phyloP scores from a whole-genome alignment of 2,888 invertebrate genomes.

The Noctua janthe region DNA sequence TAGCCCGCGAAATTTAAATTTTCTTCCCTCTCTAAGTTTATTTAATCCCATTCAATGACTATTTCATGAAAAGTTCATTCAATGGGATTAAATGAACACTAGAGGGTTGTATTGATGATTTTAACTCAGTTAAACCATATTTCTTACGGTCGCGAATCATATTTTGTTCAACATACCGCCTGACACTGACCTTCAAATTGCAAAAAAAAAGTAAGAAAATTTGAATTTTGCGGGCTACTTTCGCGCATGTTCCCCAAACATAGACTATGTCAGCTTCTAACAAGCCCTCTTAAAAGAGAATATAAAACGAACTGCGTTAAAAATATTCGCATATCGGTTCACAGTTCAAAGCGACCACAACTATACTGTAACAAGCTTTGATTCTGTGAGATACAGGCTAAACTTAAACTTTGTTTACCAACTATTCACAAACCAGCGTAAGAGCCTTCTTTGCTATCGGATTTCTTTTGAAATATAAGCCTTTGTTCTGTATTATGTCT shows the following conservation, averaged over 20 bases:
- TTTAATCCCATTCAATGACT: too few relatives aligned
- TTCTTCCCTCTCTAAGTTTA: too few relatives aligned
- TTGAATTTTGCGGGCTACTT: too few relatives aligned
- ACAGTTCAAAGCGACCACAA: slow-evolving; percentile 61
- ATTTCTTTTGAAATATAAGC: slow-evolving; percentile 51
- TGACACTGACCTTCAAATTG: too few relatives aligned
- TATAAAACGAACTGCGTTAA: slow-evolving; percentile 47
- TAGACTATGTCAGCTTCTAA: slow-evolving; percentile 11
- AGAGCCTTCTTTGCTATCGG: slow-evolving; percentile 31
- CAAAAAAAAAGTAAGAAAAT: too few relatives aligned
- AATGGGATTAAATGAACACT: too few relatives aligned
- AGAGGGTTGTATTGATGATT: not conserved
- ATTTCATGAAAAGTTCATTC: too few relatives aligned
- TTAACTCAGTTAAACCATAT: not conserved
- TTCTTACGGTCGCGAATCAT: not conserved
- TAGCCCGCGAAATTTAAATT: too few relatives aligned
- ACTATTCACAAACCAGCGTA: slow-evolving; percentile 46
- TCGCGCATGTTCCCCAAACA: not conserved
- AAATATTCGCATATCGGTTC: slow-evolving; percentile 53
- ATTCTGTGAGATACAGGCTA: slow-evolving; percentile 52
- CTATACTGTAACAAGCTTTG: slow-evolving; percentile 54
- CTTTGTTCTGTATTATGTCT: slow-evolving; percentile 24
- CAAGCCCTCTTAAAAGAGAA: slow-evolving; percentile 7
- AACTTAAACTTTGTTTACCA: slow-evolving; percentile 47
- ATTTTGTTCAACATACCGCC: not conserved